phyloP scores from a whole-genome alignment of 2,888 invertebrate genomes.

The Oconnorella tubifera region DNA sequence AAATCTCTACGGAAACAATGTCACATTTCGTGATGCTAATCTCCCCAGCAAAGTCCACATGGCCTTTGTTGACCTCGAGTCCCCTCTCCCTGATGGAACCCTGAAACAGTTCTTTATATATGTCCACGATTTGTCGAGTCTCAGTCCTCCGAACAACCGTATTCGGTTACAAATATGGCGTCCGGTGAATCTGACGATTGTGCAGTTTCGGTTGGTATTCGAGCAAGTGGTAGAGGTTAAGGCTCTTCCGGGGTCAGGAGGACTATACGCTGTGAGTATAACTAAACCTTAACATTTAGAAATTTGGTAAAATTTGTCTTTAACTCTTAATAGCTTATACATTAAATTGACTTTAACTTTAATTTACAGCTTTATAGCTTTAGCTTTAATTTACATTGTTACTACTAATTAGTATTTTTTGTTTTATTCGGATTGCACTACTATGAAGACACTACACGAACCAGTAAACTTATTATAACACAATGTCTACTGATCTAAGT shows the following conservation, averaged over 20 bases:
- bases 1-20: constrained; percentile 32
- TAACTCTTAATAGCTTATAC: background rate
- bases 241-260: background rate
- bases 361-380: no score
- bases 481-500: no score
- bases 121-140: constrained; percentile 17
- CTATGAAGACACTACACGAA: no score
- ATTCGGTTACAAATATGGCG: constrained; percentile 34
- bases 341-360: no score
- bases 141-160: background rate
- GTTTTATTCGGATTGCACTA: no score
- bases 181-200: background rate
- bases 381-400: no score
- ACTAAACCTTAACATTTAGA: no score
- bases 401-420: no score
- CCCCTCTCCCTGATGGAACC: constrained; percentile 24
- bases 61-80: constrained; percentile 32
- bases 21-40: constrained; percentile 21
- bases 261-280: background rate
- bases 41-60: constrained; percentile 25
- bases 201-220: background rate
- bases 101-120: constrained; percentile 27
- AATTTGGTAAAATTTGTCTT: background rate
- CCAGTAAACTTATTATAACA: no score
- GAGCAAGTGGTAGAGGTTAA: background rate